Conservation (phyloP, 2,797 vertebrate genomes). For the Tragelaphus oryx region DNA sequence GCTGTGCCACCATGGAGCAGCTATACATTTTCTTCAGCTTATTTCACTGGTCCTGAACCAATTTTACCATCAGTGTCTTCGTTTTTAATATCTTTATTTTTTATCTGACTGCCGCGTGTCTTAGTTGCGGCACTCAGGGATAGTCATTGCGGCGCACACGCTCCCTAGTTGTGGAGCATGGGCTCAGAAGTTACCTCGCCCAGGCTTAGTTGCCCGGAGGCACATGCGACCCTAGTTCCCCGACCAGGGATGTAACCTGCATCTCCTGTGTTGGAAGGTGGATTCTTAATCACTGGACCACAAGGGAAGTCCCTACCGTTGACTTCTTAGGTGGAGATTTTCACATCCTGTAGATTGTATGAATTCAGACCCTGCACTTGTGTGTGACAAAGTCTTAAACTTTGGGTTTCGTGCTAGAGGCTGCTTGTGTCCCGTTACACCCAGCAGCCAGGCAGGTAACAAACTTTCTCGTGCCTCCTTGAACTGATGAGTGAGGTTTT, state of each 20-base stretch:
- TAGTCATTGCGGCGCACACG: background rate
- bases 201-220: background rate
- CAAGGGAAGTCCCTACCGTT: background rate
- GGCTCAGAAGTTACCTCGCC: rapidly evolving
- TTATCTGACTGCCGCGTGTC: background rate
- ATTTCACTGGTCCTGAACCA: background rate
- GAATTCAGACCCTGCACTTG: background rate
- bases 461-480: background rate
- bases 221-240: background rate
- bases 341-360: background rate
- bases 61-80: background rate
- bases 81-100: background rate
- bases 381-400: background rate
- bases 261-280: background rate
- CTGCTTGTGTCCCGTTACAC: background rate
- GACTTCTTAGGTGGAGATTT: background rate
- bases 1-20: rapidly evolving
- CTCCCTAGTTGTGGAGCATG: background rate
- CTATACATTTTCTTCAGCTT: background rate
- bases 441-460: background rate
- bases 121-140: background rate
- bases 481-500: background rate
- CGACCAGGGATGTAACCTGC: background rate
- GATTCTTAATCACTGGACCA: background rate
- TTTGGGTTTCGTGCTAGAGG: background rate